Percentiles rank a stretch among this genome's conserved stretches.
These are phyloP conservation scores for Caenorhabditis sp. DNA, from an alignment of 2,888 invertebrate species.

Conservation along the genomic window DNA sequence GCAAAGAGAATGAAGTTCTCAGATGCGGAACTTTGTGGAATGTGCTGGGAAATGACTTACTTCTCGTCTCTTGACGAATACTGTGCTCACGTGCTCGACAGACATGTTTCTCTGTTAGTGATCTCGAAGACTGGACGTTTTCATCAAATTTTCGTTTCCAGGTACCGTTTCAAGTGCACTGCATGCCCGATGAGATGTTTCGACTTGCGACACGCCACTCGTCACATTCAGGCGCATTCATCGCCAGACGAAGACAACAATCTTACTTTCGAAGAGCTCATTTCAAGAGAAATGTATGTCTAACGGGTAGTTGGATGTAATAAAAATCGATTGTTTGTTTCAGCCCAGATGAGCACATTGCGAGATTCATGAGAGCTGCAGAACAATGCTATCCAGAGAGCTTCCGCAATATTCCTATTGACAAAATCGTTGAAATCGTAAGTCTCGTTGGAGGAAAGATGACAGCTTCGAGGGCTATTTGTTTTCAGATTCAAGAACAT, in stretches of 20 bases:
- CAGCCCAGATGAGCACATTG: slow-evolving; percentile 20
- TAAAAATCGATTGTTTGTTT: not conserved
- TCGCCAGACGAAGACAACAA: not conserved
- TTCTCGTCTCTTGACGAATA: slow-evolving; percentile 8
- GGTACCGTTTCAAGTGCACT: slow-evolving; percentile 34
- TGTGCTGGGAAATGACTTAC: slow-evolving; percentile 7
- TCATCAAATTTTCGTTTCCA: not conserved
- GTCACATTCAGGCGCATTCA: not conserved
- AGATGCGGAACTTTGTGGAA: slow-evolving; percentile 17
- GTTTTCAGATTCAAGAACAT: slow-evolving; percentile 25
- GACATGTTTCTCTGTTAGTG: slow-evolving; percentile 8
- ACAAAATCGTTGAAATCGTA: slow-evolving; percentile 21
- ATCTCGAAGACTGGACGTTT: not conserved
- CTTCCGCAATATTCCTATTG: slow-evolving; percentile 9
- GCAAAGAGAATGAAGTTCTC: slow-evolving; percentile 12
- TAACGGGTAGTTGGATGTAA: not conserved
- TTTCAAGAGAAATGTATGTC: not conserved
- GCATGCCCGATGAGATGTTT: slow-evolving; percentile 6
- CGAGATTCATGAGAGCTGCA: slow-evolving; percentile 6
- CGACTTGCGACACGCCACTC: not conserved
- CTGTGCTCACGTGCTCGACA: slow-evolving; percentile 18
- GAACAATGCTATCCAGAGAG: slow-evolving; percentile 22
- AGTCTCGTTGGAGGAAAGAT: not conserved
- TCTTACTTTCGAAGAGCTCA: not conserved
- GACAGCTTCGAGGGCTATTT: too few species aligned